phyloP scores from a whole-genome alignment of 2,797 vertebrate species.

The Sternotherus odoratus region DNA sequence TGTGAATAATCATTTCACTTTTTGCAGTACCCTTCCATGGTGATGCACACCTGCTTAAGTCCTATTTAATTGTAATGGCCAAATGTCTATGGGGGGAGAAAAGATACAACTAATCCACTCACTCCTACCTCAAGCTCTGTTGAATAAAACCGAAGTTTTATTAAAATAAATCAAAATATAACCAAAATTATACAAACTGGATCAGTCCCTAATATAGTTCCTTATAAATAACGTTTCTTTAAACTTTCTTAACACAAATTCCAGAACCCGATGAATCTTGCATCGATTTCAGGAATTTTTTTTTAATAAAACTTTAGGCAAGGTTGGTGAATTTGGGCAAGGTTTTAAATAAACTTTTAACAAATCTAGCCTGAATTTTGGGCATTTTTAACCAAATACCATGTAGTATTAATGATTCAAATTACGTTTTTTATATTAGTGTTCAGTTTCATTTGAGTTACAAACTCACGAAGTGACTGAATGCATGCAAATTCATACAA shows the following conservation, averaged over 20 bases:
- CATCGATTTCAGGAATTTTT: neutral
- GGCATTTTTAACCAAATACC: neutral
- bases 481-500: neutral
- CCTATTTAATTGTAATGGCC: neutral
- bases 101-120: fast-evolving
- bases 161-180: constrained; percentile 17
- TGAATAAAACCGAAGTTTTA: neutral
- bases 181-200: neutral
- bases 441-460: neutral
- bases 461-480: neutral
- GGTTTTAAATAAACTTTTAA: neutral
- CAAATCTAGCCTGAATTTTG: neutral
- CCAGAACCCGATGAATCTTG: neutral
- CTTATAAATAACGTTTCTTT: neutral
- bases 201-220: neutral
- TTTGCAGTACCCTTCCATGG: neutral
- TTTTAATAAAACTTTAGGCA: neutral
- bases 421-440: fast-evolving
- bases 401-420: fast-evolving
- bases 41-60: neutral
- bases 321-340: neutral
- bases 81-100: fast-evolving
- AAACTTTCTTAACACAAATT: neutral
- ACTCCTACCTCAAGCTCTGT: neutral
- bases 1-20: neutral